Base-by-base conservation (phyloP, 2,113 vertebrate species). In the Dasyornis broadbenti region DNA sequence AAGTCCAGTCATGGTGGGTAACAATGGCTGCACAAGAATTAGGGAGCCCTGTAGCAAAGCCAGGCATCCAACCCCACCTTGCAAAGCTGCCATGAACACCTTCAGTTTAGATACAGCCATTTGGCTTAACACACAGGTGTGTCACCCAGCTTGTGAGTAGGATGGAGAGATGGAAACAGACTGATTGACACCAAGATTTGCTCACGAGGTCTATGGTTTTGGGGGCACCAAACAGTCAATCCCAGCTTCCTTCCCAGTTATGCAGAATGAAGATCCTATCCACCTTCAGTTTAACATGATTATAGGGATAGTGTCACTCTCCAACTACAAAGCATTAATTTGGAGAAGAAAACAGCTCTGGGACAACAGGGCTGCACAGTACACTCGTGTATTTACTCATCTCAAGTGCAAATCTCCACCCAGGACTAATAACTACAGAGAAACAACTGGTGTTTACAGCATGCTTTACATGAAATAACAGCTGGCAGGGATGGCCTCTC, bases 401-500 rank as follows among this genome's bases (percentile, higher is more conserved):
- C 66, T 88, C 76, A 81, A 94, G 85, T n/a, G 76, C 0, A 2
- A 78, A 92, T 79, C 88, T 83, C 80, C 85, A 89, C 71, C 52
- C 82, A 81, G 60, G 56, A 31, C 85, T 88, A 92, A 60, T 72
- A 84, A 72, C 56, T 40, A 59, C 35, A 73, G 60, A 81, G 70
- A 90, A 76, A 88, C 13, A 69, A 96, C 31, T 49, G 65, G 44
- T 83, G 72, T 53, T 92, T 81, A 44, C 72, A 83, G 80, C 40
- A 86, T 78, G 47, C 54, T 42, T 75, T 63, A 86, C 68, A 68
- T 9, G n/a, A 94, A 96, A 96, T 95, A 92, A 92, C 53, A 61
- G 82, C 78, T 81, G 52, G 66, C 72, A 89, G 90, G 52, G 37
- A 37, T 27, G 8, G 90, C 60, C 82, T 75, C 85, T 71, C 82